These are phyloP conservation scores for Sphaeridia pumilis DNA, from an alignment of 2,888 invertebrate species.

Conservation along the genomic window DNA sequence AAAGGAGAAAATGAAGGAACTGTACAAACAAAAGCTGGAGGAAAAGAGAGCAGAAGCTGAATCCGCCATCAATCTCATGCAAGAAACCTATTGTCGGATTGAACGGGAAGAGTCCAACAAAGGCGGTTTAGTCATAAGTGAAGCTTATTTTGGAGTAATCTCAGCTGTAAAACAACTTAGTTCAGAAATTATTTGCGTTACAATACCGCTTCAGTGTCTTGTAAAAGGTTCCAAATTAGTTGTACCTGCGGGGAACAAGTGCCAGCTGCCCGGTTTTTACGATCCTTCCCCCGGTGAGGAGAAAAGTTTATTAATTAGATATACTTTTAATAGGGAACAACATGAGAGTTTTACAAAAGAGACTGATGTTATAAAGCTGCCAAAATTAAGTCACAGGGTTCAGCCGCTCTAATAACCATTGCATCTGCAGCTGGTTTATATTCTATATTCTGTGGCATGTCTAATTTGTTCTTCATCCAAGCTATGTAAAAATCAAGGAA, in stretches of 20 bases:
- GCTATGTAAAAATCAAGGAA: too few species aligned
- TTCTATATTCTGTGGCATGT: too few species aligned
- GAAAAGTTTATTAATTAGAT: conserved; percentile 73
- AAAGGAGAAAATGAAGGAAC: conserved; percentile 67
- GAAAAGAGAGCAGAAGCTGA: conserved; percentile 74
- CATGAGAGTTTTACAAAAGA: conserved; percentile 71
- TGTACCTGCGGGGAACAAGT: conserved; percentile 75
- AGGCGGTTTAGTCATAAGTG: conserved; percentile 71
- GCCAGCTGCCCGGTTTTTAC: conserved; percentile 82
- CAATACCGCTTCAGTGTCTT: conserved; percentile 86
- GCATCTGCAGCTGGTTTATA: too few species aligned
- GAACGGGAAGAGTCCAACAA: conserved; percentile 66
- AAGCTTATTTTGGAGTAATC: conserved; percentile 65
- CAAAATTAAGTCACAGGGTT: conserved; percentile 52
- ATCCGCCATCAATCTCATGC: conserved; percentile 80
- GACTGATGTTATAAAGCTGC: conserved; percentile 65
- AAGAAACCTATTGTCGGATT: conserved; percentile 73
- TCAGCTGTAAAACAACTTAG: conserved; percentile 27
- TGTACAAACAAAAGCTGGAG: conserved; percentile 58
- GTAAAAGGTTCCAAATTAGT: conserved; percentile 78
- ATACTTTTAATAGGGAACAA: conserved; percentile 66
- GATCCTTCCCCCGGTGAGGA: conserved; percentile 90
- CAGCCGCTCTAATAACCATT: background rate
- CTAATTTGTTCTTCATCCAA: too few species aligned
- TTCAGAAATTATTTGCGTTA: conserved; percentile 69